Evolutionary conservation across 2,113 vertebrate species (phyloP), one percentile per base, ranked within the genome.

Genomic region (Labeo catla): DNA sequence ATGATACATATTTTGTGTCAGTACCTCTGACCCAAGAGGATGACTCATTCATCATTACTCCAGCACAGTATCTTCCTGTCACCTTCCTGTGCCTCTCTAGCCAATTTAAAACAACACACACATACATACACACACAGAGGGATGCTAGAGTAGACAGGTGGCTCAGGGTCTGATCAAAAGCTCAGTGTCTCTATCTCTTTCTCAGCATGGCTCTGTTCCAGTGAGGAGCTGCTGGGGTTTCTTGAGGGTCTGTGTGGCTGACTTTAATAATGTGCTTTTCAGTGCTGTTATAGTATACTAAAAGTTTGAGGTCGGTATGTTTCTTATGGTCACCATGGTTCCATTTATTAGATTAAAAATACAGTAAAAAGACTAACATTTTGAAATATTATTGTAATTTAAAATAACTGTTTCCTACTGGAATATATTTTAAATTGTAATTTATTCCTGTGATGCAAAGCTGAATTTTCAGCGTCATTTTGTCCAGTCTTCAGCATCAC

Each of bases 11-110:
- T 45, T 63, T 43, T 81, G 61, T 50, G 57, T 61, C 57, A 61
- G 57, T 61, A 61, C 23, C 76, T 34, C 11, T 77, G 12, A 34
- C n/a, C 49, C 23, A 34, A 34, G 49, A 50, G n/a, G 52, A 54
- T 52, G 81, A 82, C n/a, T 70, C 63, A 39, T 82, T 52, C 63
- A 36, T 82, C 80, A 68, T 70, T 50, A 7, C 80, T 66, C 13
- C n/a, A 7, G 16, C 16, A 82, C 23, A 21, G 52, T 11, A 68
- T 82, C 45, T 81, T 80, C 21, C 36, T 81, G 59, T 81, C 39
- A 81, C 78, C 74, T 43, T 57, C 9, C 49, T 72, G 8, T 34
- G 28, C 39, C 50, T 86, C 84, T 54, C 49, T 36, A 13, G 36
- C 59, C 79, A 81, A 49, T 66, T 81, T 49, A 66, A 78, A 57